Conservation (phyloP, 2,888 invertebrate genomes). For the Monoplex corrugatus region DNA sequence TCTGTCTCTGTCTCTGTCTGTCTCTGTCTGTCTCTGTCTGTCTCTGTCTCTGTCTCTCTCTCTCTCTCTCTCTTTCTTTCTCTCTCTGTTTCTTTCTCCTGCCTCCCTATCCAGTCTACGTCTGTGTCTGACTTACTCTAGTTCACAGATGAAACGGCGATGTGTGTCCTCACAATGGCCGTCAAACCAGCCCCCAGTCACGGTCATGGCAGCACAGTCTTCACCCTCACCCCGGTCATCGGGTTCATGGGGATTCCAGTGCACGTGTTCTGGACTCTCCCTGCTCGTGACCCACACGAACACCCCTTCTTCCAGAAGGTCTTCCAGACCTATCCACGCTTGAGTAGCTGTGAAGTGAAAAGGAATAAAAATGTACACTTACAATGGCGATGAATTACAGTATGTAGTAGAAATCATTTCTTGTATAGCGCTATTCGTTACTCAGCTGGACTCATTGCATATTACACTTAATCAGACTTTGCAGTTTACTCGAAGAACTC, state of each 20-base stretch:
- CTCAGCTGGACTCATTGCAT: too few species aligned
- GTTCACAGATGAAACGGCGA: not conserved
- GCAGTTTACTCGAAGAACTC: too few species aligned
- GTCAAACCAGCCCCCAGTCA: not conserved
- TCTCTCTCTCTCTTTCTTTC: not conserved
- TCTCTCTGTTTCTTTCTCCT: not conserved
- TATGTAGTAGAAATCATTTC: too few species aligned
- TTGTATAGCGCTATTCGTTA: too few species aligned
- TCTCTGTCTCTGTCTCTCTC: not conserved
- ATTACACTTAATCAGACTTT: too few species aligned
- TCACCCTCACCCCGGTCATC: not conserved
- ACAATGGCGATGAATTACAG: too few species aligned
- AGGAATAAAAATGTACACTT: not conserved
- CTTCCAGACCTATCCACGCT: conserved; percentile 25
- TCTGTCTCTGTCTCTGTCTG: too few species aligned
- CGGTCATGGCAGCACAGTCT: conserved; percentile 3
- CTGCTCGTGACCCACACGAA: conserved; percentile 14
- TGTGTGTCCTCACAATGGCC: not conserved
- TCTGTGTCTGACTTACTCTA: not conserved
- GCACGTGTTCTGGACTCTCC: not conserved
- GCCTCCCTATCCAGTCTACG: not conserved
- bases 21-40: not conserved
- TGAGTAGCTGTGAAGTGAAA: not conserved
- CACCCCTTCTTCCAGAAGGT: not conserved
- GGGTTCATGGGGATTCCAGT: not conserved